Percentiles rank a stretch among this genome's conserved stretches.
Conservation (phyloP, 1,140 invertebrate genomes). For the Meloidogyne floridensis region DNA sequence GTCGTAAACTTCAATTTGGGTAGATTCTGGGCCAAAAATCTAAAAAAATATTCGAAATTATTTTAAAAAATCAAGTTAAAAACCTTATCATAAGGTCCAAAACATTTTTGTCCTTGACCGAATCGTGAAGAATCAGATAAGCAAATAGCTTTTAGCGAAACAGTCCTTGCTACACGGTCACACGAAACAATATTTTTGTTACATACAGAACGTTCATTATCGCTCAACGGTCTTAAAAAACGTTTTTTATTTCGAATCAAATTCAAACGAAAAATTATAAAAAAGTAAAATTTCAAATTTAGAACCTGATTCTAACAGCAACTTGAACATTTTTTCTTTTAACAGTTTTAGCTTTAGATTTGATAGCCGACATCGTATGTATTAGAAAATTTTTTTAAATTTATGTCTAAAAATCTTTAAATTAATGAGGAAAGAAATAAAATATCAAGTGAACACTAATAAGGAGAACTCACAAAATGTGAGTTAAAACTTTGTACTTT, state of each 20-base stretch:
- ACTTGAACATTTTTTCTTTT: slow-evolving; percentile 80
- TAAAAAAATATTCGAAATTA: slow-evolving; percentile 11
- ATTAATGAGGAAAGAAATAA: no score
- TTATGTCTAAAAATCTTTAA: no score
- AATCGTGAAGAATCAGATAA: slow-evolving; percentile 70
- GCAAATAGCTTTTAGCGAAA: slow-evolving; percentile 70
- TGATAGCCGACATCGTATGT: neutral
- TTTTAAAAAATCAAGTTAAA: neutral
- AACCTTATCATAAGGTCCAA: slow-evolving; percentile 81
- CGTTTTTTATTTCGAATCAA: neutral
- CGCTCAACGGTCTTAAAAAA: slow-evolving; percentile 76
- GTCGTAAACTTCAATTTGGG: slow-evolving; percentile 83
- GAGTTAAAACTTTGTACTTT: no score
- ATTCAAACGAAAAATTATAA: neutral
- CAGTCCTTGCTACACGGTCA: slow-evolving; percentile 72
- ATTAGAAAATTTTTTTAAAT: no score
- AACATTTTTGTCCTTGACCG: slow-evolving; percentile 74
- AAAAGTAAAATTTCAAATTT: neutral
- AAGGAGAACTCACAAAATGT: no score
- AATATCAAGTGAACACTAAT: no score
- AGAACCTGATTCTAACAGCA: slow-evolving; percentile 79
- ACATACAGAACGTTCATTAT: slow-evolving; percentile 74
- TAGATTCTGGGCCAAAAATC: slow-evolving; percentile 66
- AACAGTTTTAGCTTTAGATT: neutral
- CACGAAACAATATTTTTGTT: slow-evolving; percentile 76